Base-by-base conservation (phyloP, 2,888 invertebrate species). In the Psococerastis gibbosa region DNA sequence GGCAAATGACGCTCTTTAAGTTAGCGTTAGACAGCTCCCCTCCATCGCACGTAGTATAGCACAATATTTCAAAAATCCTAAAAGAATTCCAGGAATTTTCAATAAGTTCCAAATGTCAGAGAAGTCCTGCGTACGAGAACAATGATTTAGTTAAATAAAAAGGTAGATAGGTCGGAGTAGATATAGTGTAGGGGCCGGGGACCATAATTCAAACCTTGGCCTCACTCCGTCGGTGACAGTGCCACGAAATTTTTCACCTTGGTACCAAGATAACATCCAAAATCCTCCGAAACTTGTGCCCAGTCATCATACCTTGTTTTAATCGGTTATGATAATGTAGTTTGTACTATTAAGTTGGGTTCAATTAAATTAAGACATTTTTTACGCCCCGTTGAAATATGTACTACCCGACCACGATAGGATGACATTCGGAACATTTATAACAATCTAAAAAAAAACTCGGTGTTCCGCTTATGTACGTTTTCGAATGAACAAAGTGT, bases 81-180 rank as follows among this genome's bases (percentile, higher is more conserved):
- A 38, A 38, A 20, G 38, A 38, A 38, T 38, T 38, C 38, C 11
- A 38, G 20, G 38, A 38, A 38, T 38, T 38, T 38, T 38, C 22
- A 38, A 38, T 38, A 38, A 38, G 15, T 13, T 38, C 38, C 27
- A 27, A 27, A 27, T 27, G 27, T 27, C 27, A 27, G 11, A 27
- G 11, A 27, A 27, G 27, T 27, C 27, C 27, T 9, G 27, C 27
- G 27, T 9, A 11, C 11, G 27, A 9, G 27, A 27, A 27, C 27
- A 27, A 27, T 27, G 27, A 27, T 27, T 27, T 27, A 27, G 27
- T 27, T 27, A 27, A 27, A 27, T 9, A 27, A 27, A 27, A 27
- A 27, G 27, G 27, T 6, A 27, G 27, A 27, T 27, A 27, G 27
- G 27, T 27, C 27, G 8, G 6, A 27, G 27, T 6, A 9, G 27